Percentiles rank a stretch among this genome's conserved stretches.
phyloP scores from a whole-genome alignment of 2,797 vertebrate species.

The Bradypodion ventrale region DNA sequence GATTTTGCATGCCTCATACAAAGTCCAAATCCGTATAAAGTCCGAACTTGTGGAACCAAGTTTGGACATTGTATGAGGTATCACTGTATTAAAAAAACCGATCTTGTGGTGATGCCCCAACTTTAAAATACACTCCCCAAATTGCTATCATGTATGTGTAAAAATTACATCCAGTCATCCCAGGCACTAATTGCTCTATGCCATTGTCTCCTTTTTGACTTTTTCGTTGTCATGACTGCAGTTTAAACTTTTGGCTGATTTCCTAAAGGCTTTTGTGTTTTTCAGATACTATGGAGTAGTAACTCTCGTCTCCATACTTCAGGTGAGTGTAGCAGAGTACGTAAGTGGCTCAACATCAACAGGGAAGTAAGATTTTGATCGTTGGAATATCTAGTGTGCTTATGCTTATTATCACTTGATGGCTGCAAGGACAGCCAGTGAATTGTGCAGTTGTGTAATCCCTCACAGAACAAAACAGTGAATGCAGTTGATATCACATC shows the following conservation, averaged over 20 bases:
- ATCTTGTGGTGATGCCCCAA: neutral
- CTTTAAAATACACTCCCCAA: neutral
- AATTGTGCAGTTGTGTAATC: neutral
- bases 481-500: neutral
- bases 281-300: conserved; percentile 93
- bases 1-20: too few relatives aligned
- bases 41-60: too few relatives aligned
- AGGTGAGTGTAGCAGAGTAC: conserved; percentile 79
- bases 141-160: neutral
- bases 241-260: neutral
- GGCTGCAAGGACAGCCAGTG: neutral
- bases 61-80: too few relatives aligned
- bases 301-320: conserved; percentile 94
- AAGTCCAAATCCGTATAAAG: too few relatives aligned
- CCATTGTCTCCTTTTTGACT: neutral
- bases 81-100: neutral
- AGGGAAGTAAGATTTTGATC: neutral
- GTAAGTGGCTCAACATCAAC: fast-evolving
- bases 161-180: neutral
- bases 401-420: neutral
- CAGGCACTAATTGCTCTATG: neutral
- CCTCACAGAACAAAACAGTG: neutral
- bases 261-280: neutral
- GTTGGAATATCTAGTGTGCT: neutral
- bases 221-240: neutral